Base-by-base conservation (phyloP, 2,797 vertebrate genomes). In the Rhodeus uyekii region DNA sequence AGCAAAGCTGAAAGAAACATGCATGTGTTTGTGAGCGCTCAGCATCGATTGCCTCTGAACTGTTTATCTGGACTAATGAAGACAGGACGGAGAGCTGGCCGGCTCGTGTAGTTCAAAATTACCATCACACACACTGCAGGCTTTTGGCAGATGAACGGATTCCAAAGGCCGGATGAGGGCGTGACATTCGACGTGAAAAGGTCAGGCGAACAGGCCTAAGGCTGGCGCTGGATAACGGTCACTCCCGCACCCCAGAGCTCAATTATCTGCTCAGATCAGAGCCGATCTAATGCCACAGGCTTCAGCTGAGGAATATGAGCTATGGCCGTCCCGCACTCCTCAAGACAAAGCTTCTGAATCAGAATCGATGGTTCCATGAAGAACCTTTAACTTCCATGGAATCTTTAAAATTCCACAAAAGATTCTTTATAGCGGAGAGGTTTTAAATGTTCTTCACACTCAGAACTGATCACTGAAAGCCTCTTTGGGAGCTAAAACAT, bases 181-280 rank as follows among this genome's bases (percentile, higher is more conserved):
- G 16, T 80, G 85, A 82, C 85, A 80, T 86, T 86, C 67, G 53
- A 64, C 14, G 2, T 18, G 44, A 24, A 82, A 86, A 86, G 83
- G 83, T 82, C 79, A 84, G 69, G 27, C 22, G 38, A 22, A 78
- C 42, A 60, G 29, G 29, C 65, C 85, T 79, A 67, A 73, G 77
- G 81, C 81, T 72, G 22, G 22, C 39, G 19, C 67, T 32, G 18
- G 55, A 24, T 10, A 29, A 29, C 24, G 18, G 63, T 14, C 76
- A 78, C n/a, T 27, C 5, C 48, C 6, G 10, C 13, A 77, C 48
- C 75, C 58, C 73, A 69, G 85, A 74, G 67, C 76, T 86, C 48
- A 76, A 78, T 75, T 36, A 10, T 53, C 19, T 34, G n/a, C 39
- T 48, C 29, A 48, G 22, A 65, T n/a, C 36, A 55, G 14, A 39